These are phyloP conservation scores for Miichthys miiuy DNA, from an alignment of 2,797 vertebrate genomes.

Conservation along the genomic window DNA sequence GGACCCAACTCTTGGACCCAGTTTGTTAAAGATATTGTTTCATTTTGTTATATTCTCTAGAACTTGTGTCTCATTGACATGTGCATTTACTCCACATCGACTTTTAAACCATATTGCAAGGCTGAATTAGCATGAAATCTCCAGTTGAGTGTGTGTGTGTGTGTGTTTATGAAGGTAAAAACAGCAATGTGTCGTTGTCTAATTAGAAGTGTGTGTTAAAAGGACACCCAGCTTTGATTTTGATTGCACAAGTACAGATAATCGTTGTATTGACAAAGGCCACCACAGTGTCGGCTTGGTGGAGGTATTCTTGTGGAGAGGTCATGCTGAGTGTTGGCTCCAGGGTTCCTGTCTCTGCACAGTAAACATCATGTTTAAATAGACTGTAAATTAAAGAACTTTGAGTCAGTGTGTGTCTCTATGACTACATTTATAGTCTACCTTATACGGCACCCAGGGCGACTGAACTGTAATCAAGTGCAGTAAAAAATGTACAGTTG, in stretches of 20 bases:
- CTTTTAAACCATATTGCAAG: neutral
- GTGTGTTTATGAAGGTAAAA: neutral
- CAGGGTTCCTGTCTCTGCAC: neutral
- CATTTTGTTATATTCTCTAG: neutral
- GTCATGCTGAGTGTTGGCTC: slow-evolving; percentile 19
- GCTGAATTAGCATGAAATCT: neutral
- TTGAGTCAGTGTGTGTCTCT: slow-evolving; percentile 13
- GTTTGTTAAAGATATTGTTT: neutral
- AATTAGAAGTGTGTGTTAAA: neutral
- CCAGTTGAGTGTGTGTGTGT: neutral
- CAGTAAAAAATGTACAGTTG: neutral
- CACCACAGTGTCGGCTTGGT: neutral
- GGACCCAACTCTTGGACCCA: neutral
- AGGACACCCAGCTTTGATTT: neutral
- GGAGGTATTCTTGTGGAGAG: slow-evolving; percentile 3
- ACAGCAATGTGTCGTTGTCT: neutral
- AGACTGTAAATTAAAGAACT: slow-evolving; percentile 5
- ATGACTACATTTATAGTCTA: slow-evolving; percentile 3
- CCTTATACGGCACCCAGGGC: neutral
- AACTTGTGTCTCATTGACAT: neutral
- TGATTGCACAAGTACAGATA: slow-evolving; percentile 13
- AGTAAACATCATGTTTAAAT: slow-evolving; percentile 25
- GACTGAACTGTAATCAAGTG: neutral
- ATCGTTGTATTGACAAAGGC: neutral
- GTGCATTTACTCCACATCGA: no score